phyloP scores from a whole-genome alignment of 2,113 vertebrate species.

The Oryctolagus cuniculus region DNA sequence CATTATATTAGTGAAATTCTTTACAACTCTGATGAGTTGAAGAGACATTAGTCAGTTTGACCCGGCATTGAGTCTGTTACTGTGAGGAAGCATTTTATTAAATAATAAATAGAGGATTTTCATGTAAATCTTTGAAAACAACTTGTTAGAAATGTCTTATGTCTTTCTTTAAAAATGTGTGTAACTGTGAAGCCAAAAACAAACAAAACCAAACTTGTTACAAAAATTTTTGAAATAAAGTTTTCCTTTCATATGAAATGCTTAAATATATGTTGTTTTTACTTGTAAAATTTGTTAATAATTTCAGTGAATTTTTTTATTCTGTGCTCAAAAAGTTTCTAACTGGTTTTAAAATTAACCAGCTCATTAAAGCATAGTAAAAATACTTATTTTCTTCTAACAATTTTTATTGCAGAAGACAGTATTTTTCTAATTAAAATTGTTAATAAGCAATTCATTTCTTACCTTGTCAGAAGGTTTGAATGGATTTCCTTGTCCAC shows the following conservation, averaged over 20 bases:
- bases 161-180: slow-evolving; percentile 30
- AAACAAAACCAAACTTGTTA: not conserved
- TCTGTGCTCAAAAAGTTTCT: not conserved
- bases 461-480: slow-evolving; percentile 99
- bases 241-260: not conserved
- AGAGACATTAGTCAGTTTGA: not conserved
- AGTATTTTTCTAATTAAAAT: slow-evolving; percentile 46
- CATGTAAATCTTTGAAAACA: not conserved
- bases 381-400: not conserved
- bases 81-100: slow-evolving; percentile 21
- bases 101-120: slow-evolving; percentile 40
- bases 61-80: not conserved
- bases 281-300: not conserved
- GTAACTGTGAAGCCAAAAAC: not conserved
- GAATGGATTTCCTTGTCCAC: slow-evolving; percentile 99
- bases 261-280: not conserved
- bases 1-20: not conserved
- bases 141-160: not conserved
- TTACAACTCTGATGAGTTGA: not conserved
- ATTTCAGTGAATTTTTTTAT: not conserved
- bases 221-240: not conserved
- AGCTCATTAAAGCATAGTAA: slow-evolving; percentile 45
- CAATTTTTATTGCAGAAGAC: not conserved
- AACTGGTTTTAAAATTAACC: slow-evolving; percentile 34
- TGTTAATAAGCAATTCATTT: slow-evolving; percentile 58